Evolutionary conservation across 2,797 vertebrate species (phyloP).

Genomic region (Lindbergichthys nudifrons): DNA sequence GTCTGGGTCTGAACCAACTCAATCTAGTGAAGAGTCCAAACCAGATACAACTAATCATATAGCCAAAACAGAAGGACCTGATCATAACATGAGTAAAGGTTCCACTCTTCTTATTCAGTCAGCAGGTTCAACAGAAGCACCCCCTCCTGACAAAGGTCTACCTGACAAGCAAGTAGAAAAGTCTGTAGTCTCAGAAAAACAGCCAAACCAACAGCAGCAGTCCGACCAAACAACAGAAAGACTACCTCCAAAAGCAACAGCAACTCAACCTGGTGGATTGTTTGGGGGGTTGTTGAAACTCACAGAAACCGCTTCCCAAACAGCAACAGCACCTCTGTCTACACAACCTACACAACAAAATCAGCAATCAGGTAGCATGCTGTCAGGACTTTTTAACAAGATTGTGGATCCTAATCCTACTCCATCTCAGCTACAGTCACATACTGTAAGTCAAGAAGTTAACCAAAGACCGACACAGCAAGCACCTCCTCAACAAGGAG

Average conservation of each 20-base stretch:
- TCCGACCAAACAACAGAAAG: slow-evolving; percentile 40
- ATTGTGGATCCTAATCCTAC: slow-evolving; percentile 71
- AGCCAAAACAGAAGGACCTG: slow-evolving; percentile 36
- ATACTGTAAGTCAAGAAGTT: slow-evolving; percentile 33
- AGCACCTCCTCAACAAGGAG: slow-evolving; percentile 73
- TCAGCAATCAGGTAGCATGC: slow-evolving; percentile 75
- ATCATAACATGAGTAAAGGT: slow-evolving; percentile 44
- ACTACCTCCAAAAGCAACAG: slow-evolving; percentile 33
- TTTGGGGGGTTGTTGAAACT: slow-evolving; percentile 85
- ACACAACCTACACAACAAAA: slow-evolving; percentile 66
- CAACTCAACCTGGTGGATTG: slow-evolving; percentile 76
- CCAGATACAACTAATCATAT: slow-evolving; percentile 32
- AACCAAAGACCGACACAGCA: slow-evolving; percentile 64
- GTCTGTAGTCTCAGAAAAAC: slow-evolving; percentile 41
- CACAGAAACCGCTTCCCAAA: slow-evolving; percentile 76
- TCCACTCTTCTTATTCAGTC: slow-evolving; percentile 35
- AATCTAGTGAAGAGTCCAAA: slow-evolving; percentile 52
- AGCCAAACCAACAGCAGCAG: slow-evolving; percentile 49
- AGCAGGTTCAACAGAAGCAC: slow-evolving; percentile 74
- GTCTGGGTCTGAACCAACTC: slow-evolving; percentile 60
- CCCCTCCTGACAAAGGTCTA: slow-evolving; percentile 32
- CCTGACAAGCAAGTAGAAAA: slow-evolving; percentile 43
- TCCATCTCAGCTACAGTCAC: slow-evolving; percentile 57
- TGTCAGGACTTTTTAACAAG: slow-evolving; percentile 82
- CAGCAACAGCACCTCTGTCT: slow-evolving; percentile 42